Conservation (phyloP, 2,888 invertebrate genomes). For the Sinhomidia bicolor region DNA sequence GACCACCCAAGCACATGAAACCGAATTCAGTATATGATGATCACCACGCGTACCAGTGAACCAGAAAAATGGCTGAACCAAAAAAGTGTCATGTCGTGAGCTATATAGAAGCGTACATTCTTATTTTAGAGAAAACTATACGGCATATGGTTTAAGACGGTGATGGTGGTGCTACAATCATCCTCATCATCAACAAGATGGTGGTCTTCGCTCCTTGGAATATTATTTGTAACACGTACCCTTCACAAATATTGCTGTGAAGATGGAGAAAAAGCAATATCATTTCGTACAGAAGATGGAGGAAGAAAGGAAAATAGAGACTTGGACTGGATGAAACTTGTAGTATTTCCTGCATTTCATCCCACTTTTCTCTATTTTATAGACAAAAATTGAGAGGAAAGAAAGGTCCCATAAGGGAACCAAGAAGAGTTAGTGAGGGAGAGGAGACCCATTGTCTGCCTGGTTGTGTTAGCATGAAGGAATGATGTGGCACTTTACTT, state of each 20-base stretch:
- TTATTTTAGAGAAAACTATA: too few species aligned
- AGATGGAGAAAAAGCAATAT: conserved; percentile 6
- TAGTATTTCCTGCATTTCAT: not conserved
- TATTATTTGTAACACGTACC: conserved; percentile 55
- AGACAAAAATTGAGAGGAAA: conserved; percentile 22
- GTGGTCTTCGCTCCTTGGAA: not conserved
- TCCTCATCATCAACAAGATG: too few species aligned
- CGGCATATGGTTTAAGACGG: not conserved
- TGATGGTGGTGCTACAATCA: not conserved
- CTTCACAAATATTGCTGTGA: conserved; percentile 49
- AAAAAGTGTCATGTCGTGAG: conserved; percentile 6
- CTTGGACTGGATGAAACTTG: conserved; percentile 8
- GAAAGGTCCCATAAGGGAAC: conserved; percentile 30
- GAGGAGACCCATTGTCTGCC: conserved; percentile 39
- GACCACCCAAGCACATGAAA: conserved; percentile 3
- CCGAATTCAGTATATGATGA: conserved; percentile 20
- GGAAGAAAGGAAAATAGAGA: not conserved
- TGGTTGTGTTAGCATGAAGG: not conserved
- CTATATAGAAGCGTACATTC: too few species aligned
- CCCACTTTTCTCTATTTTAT: conserved; percentile 1
- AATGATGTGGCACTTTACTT: conserved; percentile 3
- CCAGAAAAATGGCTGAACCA: conserved; percentile 40
- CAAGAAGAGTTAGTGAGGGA: too few species aligned
- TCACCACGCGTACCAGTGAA: conserved; percentile 22
- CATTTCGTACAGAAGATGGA: conserved; percentile 7